Evolutionary conservation across 2,797 vertebrate species (phyloP).

Genomic region (Tamandua tetradactyla): DNA sequence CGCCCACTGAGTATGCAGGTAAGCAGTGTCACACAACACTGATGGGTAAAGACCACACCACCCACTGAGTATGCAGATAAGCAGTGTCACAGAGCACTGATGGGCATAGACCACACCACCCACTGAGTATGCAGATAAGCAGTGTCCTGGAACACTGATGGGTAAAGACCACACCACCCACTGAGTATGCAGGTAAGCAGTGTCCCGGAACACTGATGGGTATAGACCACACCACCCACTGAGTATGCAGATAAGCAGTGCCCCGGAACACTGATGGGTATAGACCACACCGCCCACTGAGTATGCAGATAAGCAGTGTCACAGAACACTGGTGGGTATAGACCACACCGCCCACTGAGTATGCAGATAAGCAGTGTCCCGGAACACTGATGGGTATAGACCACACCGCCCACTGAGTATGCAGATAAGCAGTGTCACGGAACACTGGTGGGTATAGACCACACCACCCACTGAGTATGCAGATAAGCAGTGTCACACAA

Average conservation of each 20-base stretch:
- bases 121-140: background rate
- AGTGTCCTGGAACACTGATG: background rate
- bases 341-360: background rate
- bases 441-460: background rate
- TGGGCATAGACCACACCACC: background rate
- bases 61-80: background rate
- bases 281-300: background rate
- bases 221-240: background rate
- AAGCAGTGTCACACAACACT: background rate
- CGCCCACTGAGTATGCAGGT: background rate
- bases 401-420: background rate
- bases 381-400: background rate
- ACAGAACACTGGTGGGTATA: background rate
- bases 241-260: background rate
- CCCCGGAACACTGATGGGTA: background rate
- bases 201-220: background rate
- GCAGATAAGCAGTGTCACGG: background rate
- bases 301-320: background rate
- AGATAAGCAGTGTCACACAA: background rate
- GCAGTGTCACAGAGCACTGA: background rate
- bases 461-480: background rate
- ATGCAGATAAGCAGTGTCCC: background rate
- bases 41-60: background rate
- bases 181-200: background rate
- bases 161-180: background rate